A percentile compares a stretch with the other conserved stretches of the same genome.
Evolutionary conservation across 2,113 vertebrate genomes (phyloP).

Genomic region (Boulengeromyrus knoepffleri): DNA sequence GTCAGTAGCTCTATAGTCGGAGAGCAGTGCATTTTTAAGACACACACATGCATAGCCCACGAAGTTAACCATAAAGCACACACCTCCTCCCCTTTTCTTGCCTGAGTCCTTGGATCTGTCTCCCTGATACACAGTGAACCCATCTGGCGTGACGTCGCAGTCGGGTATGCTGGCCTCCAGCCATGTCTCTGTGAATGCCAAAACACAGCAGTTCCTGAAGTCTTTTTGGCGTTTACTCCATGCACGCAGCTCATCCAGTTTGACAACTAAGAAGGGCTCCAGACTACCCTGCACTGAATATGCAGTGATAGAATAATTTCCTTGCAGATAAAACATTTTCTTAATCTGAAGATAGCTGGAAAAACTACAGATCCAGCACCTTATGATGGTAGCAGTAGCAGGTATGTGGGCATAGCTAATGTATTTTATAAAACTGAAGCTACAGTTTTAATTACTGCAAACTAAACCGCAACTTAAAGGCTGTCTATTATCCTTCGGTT

Average conservation of each 20-base stretch:
- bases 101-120: no score
- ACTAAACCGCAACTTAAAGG: not conserved
- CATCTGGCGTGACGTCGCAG: no score
- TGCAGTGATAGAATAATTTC: not conserved
- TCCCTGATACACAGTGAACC: no score
- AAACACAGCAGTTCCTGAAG: no score
- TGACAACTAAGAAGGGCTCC: not conserved
- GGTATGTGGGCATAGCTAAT: not conserved
- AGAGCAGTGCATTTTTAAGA: no score
- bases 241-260: not conserved
- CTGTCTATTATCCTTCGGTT: not conserved
- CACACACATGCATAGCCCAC: no score
- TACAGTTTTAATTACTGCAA: not conserved
- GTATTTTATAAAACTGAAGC: not conserved
- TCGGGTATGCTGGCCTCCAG: no score
- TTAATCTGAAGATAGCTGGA: not conserved
- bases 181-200: no score
- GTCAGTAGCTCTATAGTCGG: no score
- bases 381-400: not conserved
- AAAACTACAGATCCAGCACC: not conserved
- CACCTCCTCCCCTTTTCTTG: no score
- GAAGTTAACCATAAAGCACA: no score
- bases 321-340: not conserved
- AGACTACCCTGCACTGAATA: not conserved
- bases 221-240: no score